phyloP scores from a whole-genome alignment of 2,888 invertebrate genomes.

The Hypsopygia costalis region DNA sequence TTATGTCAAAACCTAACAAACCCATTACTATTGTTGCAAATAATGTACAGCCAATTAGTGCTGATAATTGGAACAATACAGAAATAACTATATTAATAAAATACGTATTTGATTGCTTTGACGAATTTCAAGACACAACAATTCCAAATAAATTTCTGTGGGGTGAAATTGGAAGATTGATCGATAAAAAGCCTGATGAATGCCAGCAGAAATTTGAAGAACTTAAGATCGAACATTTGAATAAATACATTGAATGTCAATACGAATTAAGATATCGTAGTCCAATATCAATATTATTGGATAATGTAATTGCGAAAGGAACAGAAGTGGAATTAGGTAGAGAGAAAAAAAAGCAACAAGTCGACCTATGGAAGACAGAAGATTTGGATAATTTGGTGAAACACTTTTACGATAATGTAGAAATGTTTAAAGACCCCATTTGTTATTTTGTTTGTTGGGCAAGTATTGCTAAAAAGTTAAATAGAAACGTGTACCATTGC shows the following conservation, averaged over 20 bases:
- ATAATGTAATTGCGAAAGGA: constrained; percentile 58
- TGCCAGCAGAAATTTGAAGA: constrained; percentile 51
- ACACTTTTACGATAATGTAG: constrained; percentile 55
- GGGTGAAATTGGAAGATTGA: constrained; percentile 61
- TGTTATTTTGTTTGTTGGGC: constrained; percentile 65
- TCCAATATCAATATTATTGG: constrained; percentile 55
- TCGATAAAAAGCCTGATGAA: constrained; percentile 50
- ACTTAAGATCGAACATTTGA: constrained; percentile 44
- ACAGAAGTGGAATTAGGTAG: constrained; percentile 34
- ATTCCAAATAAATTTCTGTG: constrained; percentile 66
- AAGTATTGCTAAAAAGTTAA: constrained; percentile 40
- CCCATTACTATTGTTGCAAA: constrained; percentile 10
- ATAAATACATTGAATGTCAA: constrained; percentile 37
- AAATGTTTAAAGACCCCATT: constrained; percentile 56
- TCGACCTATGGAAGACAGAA: constrained; percentile 36
- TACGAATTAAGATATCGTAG: constrained; percentile 44
- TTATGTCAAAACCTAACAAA: constrained; percentile 20
- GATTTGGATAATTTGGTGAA: constrained; percentile 53
- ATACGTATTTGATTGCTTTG: constrained; percentile 62
- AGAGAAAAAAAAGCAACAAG: constrained; percentile 16
- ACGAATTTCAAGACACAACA: constrained; percentile 60
- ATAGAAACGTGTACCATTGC: constrained; percentile 35
- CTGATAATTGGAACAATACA: constrained; percentile 45
- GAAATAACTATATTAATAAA: constrained; percentile 60
- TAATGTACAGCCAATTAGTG: constrained; percentile 3